Percentiles rank a stretch among this genome's conserved stretches.
phyloP scores from a whole-genome alignment of 2,888 invertebrate genomes.

The Diloba caeruleocephala region DNA sequence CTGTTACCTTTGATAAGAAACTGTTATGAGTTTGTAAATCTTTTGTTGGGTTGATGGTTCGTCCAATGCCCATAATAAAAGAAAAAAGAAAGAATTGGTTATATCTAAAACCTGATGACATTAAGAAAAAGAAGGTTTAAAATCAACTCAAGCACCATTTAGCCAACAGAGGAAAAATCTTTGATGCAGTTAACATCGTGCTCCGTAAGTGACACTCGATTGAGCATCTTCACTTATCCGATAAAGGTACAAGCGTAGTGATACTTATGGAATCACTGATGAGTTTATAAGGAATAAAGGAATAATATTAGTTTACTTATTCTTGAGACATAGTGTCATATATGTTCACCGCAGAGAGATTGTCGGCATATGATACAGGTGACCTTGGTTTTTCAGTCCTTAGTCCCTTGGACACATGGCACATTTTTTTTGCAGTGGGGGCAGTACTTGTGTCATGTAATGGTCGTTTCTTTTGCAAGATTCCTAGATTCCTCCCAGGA shows the following conservation, averaged over 20 bases:
- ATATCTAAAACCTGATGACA: no score
- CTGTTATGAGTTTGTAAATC: no score
- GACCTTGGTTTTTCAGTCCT: conserved; percentile 9
- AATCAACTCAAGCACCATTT: conserved; percentile 8
- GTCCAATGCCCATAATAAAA: no score
- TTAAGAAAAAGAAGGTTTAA: no score
- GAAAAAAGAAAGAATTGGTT: no score
- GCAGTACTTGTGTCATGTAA: conserved; percentile 11
- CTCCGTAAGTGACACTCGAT: conserved; percentile 11
- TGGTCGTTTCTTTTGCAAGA: conserved; percentile 12
- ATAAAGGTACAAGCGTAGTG: neutral
- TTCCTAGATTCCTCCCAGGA: conserved; percentile 7
- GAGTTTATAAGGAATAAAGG: no score
- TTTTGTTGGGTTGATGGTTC: no score
- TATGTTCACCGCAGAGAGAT: conserved; percentile 4
- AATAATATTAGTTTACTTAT: no score
- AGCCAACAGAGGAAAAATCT: conserved; percentile 15
- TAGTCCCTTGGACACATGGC: conserved; percentile 10
- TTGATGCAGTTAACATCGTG: neutral
- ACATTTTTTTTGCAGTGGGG: conserved; percentile 13
- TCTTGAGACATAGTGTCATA: conserved; percentile 11
- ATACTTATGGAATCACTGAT: conserved; percentile 1
- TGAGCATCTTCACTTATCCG: conserved; percentile 13
- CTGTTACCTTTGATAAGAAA: no score
- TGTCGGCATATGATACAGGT: conserved; percentile 9